These are phyloP conservation scores for Tanypteryx hageni DNA, from an alignment of 2,888 invertebrate species.

Conservation along the genomic window DNA sequence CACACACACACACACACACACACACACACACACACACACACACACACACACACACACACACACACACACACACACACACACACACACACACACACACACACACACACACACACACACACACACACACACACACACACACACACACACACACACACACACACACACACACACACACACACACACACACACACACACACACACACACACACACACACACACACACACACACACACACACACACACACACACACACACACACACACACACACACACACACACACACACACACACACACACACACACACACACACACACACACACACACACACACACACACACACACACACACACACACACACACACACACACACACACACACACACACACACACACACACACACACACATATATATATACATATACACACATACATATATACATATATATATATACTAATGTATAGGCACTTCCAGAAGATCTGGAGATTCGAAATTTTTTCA, in stretches of 20 bases:
- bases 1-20: conserved; percentile 1
- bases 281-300: conserved; percentile 1
- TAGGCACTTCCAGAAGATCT: too few species aligned
- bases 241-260: conserved; percentile 1
- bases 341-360: conserved; percentile 1
- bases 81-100: conserved; percentile 1
- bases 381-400: conserved; percentile 1
- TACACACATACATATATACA: background rate
- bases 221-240: conserved; percentile 1
- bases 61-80: conserved; percentile 1
- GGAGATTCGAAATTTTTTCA: too few species aligned
- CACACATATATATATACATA: too few species aligned
- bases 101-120: conserved; percentile 1
- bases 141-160: conserved; percentile 1
- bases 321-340: conserved; percentile 1
- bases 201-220: conserved; percentile 1
- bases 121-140: conserved; percentile 1
- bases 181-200: conserved; percentile 1
- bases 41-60: conserved; percentile 1
- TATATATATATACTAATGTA: too few species aligned
- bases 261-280: conserved; percentile 1
- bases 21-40: conserved; percentile 1
- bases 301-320: conserved; percentile 1
- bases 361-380: conserved; percentile 1
- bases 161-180: conserved; percentile 1